Evolutionary conservation across 2,113 vertebrate species (phyloP).

Genomic region (Corydoras sp.): DNA sequence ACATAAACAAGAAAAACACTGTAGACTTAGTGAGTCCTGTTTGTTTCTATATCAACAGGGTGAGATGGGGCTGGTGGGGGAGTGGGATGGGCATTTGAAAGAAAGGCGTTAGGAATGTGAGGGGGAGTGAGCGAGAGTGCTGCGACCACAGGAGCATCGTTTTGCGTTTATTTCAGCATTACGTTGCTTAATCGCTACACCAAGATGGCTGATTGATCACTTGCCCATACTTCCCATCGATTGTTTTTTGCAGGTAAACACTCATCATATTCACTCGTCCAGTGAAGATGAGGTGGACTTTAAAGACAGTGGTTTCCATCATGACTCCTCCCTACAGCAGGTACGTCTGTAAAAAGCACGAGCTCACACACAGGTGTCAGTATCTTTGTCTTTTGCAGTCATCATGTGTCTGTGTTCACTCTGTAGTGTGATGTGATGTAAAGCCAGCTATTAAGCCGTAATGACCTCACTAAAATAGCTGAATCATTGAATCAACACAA

Average conservation of each 20-base stretch:
- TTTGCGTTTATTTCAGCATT: no score
- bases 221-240: no score
- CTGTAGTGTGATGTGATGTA: background rate
- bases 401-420: background rate
- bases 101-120: no score
- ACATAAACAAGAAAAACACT: conserved; percentile 98
- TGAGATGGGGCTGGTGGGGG: no score
- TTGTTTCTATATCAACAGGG: background rate
- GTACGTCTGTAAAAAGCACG: conserved; percentile 68
- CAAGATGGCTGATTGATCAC: no score
- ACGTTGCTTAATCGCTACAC: no score
- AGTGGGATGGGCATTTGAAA: no score
- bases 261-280: conserved; percentile 96
- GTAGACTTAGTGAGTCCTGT: conserved; percentile 86
- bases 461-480: no score
- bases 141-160: no score
- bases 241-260: conserved; percentile 76
- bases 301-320: conserved; percentile 95
- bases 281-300: conserved; percentile 98
- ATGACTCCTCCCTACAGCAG: conserved; percentile 97
- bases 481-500: no score
- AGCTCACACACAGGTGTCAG: background rate
- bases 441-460: no score
- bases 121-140: no score
- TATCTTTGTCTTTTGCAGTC: background rate